Evolutionary conservation across 2,113 vertebrate genomes (phyloP).

Genomic region (Tiliqua scincoides): DNA sequence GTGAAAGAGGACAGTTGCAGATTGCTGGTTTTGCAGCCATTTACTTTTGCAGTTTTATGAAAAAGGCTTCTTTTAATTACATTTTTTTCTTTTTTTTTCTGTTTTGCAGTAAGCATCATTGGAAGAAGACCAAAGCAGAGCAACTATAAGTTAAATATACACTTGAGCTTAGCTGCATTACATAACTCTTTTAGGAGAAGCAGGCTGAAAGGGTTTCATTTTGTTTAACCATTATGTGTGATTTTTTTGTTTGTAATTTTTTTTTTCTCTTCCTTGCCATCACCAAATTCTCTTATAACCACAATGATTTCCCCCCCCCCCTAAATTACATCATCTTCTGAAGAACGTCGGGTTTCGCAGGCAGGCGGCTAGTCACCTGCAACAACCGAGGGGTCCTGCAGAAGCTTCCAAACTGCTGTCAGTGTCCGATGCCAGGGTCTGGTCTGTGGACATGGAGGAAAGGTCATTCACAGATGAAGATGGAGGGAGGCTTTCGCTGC

Average conservation of each 20-base stretch:
- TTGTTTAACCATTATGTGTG: slow-evolving; percentile 57
- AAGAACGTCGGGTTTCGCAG: slow-evolving; percentile 99
- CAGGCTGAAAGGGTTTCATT: slow-evolving; percentile 81
- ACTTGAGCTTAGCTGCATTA: slow-evolving; percentile 86
- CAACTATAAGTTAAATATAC: slow-evolving; percentile 94
- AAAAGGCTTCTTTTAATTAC: slow-evolving; percentile 79
- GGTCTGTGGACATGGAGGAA: slow-evolving; percentile 99
- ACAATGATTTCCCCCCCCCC: slow-evolving; percentile 39
- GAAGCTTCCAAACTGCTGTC: slow-evolving; percentile 99
- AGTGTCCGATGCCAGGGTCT: slow-evolving; percentile 98
- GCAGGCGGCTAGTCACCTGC: slow-evolving; percentile 99
- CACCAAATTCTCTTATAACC: slow-evolving; percentile 50
- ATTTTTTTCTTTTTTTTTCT: slow-evolving; percentile 60
- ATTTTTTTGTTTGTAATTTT: neutral
- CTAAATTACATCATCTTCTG: slow-evolving; percentile 87
- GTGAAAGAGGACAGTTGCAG: slow-evolving; percentile 79
- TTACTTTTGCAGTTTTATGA: slow-evolving; percentile 82
- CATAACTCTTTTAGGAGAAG: slow-evolving; percentile 87
- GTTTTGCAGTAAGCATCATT: slow-evolving; percentile 79
- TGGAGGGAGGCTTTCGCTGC: slow-evolving; percentile 98
- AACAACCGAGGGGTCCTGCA: slow-evolving; percentile 97
- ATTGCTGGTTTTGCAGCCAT: slow-evolving; percentile 84
- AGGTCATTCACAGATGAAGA: slow-evolving; percentile 99
- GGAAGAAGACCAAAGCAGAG: slow-evolving; percentile 92
- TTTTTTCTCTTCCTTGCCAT: slow-evolving; percentile 67